Conservation (phyloP, 2,888 invertebrate species). For the Rhagium mordax region DNA sequence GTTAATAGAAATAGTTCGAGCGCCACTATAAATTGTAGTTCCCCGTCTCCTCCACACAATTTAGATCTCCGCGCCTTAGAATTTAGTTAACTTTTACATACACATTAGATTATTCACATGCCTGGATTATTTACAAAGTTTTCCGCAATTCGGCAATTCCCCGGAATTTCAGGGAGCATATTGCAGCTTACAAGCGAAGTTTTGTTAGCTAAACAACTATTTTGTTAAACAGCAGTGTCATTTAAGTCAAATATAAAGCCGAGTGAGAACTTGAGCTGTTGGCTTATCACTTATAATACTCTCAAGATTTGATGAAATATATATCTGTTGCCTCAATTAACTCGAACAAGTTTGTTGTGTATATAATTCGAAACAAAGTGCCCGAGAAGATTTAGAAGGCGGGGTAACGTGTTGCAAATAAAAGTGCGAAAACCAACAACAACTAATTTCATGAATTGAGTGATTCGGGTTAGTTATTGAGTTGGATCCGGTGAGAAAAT, state of each 20-base stretch:
- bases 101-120: background rate
- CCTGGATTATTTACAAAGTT: background rate
- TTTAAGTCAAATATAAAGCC: constrained; percentile 33
- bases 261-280: constrained; percentile 42
- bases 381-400: constrained; percentile 8
- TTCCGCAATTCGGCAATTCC: background rate
- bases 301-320: constrained; percentile 48
- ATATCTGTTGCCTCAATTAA: constrained; percentile 44
- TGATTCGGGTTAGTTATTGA: too few relatives aligned
- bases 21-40: too few relatives aligned
- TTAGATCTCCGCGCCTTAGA: too few relatives aligned
- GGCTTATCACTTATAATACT: constrained; percentile 52
- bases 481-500: too few relatives aligned
- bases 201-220: constrained; percentile 27
- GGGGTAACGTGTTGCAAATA: too few relatives aligned
- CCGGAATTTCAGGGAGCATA: background rate
- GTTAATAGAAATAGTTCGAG: too few relatives aligned
- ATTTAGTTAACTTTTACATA: too few relatives aligned
- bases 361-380: constrained; percentile 23
- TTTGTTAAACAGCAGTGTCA: constrained; percentile 28
- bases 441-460: too few relatives aligned
- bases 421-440: too few relatives aligned
- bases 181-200: background rate
- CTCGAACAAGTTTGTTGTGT: constrained; percentile 36
- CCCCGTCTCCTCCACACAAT: too few relatives aligned